Percentiles rank a stretch among this genome's conserved stretches.
phyloP scores from a whole-genome alignment of 2,888 invertebrate species.

The Leptinotarsa tumamoca region DNA sequence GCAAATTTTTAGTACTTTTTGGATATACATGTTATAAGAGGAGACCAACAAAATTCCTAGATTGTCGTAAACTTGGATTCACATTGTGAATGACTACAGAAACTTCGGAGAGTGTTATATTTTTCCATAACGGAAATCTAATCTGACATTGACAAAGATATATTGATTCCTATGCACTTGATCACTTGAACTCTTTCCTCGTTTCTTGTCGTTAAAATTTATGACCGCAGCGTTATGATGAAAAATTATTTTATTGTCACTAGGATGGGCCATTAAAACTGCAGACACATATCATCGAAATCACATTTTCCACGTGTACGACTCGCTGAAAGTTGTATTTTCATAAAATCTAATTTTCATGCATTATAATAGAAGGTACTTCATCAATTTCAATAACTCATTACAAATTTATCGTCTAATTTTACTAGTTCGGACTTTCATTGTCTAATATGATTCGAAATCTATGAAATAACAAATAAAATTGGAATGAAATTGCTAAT shows the following conservation, averaged over 20 bases:
- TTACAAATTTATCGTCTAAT: no score
- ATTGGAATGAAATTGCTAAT: no score
- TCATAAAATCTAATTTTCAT: background rate
- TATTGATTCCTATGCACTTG: background rate
- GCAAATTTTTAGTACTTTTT: no score
- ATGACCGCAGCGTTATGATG: conserved; percentile 6
- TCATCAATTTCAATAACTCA: background rate
- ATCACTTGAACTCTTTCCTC: background rate
- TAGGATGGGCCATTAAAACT: background rate
- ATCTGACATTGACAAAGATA: background rate
- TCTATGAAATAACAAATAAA: no score
- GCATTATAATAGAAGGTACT: background rate
- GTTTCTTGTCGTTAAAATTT: background rate
- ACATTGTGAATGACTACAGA: no score
- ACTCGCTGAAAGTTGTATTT: background rate
- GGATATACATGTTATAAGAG: no score
- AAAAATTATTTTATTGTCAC: conserved; percentile 5
- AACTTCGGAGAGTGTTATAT: background rate
- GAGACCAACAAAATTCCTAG: no score
- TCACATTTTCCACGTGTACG: background rate
- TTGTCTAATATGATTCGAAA: no score
- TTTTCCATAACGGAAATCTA: background rate
- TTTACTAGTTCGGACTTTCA: no score
- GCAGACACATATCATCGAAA: conserved; percentile 5
- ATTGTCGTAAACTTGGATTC: no score